Base-by-base conservation (phyloP, 2,113 vertebrate species). In the Oryzias javanicus region DNA sequence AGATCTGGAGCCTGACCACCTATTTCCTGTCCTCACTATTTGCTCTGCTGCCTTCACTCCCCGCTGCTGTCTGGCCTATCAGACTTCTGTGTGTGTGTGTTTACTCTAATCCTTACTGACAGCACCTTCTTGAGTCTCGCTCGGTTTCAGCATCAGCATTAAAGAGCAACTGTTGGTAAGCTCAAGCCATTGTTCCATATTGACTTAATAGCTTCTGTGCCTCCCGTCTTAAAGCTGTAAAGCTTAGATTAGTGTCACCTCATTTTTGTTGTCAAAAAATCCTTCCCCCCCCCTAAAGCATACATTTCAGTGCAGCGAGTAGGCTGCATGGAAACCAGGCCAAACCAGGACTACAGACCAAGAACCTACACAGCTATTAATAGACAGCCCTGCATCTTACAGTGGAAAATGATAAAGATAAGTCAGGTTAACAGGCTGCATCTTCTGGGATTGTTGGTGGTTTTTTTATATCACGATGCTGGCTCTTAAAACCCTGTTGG, bases 31-130 rank as follows among this genome's bases (percentile, higher is more conserved):
- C 13, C 56, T 15, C 8, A 83, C 79, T 86, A 71, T 81, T 57
- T 68, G 81, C 55, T 48, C n/a, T 15, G 42, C 40, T 15, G 1
- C 54, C 59, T 49, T 67, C 64, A 63, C 64, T 72, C 75, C 77
- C 67, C 45, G 80, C 77, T 76, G 82, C 59, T 67, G 25, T 50
- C 25, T 15, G 20, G 64, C 73, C 70, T 67, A 79, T 82, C 71
- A 42, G 58, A 70, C 55, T 8, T 13, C 65, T 53, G 27, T 56
- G 64, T 54, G 57, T 54, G 57, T 64, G 57, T 45, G 44, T 48
- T 72, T 42, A 65, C 56, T 42, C 44, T 76, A 72, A 79, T 76
- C 17, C 54, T 29, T 64, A 62, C 61, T 35, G 76, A 78, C 74
- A 70, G 71, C 65, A 61, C 54, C n/a, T 65, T 70, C 72, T 67